Percentiles rank a stretch among this genome's conserved stretches.
phyloP scores from a whole-genome alignment of 1,140 invertebrate species.

The Heterodera carotae region DNA sequence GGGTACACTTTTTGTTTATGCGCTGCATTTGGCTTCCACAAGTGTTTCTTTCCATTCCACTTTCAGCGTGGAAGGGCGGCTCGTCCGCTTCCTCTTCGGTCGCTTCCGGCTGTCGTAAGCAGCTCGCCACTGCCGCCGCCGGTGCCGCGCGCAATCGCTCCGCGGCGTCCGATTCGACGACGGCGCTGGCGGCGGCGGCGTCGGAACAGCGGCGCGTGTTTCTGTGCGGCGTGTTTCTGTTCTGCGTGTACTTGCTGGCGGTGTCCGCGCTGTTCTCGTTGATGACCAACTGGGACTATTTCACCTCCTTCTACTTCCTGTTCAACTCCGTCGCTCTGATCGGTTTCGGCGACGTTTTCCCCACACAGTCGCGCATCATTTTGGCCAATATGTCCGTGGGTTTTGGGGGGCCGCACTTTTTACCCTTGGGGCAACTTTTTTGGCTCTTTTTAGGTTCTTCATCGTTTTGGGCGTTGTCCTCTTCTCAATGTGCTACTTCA shows the following conservation, averaged over 20 bases:
- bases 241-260: conserved; percentile 54
- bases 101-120: conserved; percentile 4
- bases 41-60: neutral
- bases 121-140: neutral
- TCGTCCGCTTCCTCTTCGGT: conserved; percentile 20
- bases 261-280: conserved; percentile 42
- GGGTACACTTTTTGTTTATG: conserved; percentile 8
- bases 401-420: neutral
- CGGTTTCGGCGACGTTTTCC: conserved; percentile 61
- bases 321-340: conserved; percentile 60
- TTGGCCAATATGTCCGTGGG: conserved; percentile 44
- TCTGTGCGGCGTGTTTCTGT: conserved; percentile 54
- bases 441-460: conserved; percentile 31
- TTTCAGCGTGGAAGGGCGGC: conserved; percentile 26
- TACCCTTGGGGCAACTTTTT: neutral
- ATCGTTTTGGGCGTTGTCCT: conserved; percentile 60
- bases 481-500: conserved; percentile 64
- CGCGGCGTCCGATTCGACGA: conserved; percentile 15
- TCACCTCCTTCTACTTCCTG: conserved; percentile 61
- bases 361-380: conserved; percentile 53
- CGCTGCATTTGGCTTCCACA: neutral
- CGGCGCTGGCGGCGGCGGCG: conserved; percentile 34
- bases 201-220: conserved; percentile 58
- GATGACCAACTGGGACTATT: conserved; percentile 57
- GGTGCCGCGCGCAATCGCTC: conserved; percentile 19